Percentiles rank a stretch among this genome's conserved stretches.
Evolutionary conservation across 2,113 vertebrate species (phyloP).

Genomic region (Gopherus flavomarginatus): DNA sequence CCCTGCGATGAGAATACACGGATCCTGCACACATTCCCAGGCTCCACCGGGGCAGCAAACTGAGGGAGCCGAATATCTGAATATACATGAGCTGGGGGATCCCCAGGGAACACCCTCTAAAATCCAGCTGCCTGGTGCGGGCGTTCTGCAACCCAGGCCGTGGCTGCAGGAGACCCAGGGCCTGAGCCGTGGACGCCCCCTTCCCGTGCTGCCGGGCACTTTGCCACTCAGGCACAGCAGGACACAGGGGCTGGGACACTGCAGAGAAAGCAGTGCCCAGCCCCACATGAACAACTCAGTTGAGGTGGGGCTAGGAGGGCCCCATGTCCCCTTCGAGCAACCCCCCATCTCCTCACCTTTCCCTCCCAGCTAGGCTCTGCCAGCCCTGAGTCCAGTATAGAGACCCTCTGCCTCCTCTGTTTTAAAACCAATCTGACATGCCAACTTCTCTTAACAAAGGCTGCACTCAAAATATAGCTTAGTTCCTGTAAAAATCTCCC

Average conservation of each 20-base stretch:
- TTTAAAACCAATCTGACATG: not conserved
- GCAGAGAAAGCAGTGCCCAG: too few species aligned
- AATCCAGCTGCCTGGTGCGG: not conserved
- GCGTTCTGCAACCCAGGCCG: not conserved
- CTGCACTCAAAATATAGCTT: not conserved
- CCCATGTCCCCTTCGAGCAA: not conserved
- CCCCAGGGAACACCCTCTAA: not conserved
- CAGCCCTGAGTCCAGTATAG: conserved; percentile 15
- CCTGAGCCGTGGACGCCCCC: not conserved
- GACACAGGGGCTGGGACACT: not conserved
- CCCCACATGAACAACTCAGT: conserved; percentile 43
- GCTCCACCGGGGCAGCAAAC: not conserved
- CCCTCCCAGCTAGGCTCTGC: not conserved
- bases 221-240: not conserved
- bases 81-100: not conserved
- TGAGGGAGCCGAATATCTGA: not conserved
- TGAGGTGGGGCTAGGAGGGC: conserved; percentile 20
- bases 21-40: not conserved
- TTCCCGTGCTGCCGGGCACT: not conserved
- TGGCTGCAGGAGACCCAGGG: not conserved
- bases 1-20: not conserved
- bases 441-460: not conserved
- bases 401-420: conserved; percentile 3
- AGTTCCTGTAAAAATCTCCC: conserved; percentile 6
- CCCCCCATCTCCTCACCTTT: conserved; percentile 33